phyloP scores from a whole-genome alignment of 2,888 invertebrate species.

The Agrochola lota region DNA sequence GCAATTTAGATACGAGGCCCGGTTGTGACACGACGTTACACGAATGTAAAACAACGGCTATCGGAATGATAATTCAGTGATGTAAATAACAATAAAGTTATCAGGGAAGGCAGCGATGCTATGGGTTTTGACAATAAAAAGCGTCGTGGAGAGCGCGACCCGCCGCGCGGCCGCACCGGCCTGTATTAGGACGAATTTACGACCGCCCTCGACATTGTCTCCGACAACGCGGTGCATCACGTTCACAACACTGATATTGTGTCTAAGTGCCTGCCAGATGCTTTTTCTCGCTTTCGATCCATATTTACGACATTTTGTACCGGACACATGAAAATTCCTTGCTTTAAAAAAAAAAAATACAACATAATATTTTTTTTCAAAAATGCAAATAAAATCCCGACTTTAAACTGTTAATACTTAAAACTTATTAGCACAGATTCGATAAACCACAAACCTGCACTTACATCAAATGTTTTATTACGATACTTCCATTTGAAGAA shows the following conservation, averaged over 20 bases:
- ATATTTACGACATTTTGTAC: constrained; percentile 47
- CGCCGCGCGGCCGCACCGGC: constrained; percentile 71
- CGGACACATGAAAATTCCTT: constrained; percentile 3
- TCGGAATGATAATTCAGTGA: constrained; percentile 88
- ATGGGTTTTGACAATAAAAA: constrained; percentile 90
- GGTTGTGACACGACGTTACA: constrained; percentile 85
- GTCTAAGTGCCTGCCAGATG: constrained; percentile 53
- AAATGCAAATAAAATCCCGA: neutral
- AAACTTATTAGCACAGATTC: constrained; percentile 6
- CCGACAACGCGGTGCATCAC: constrained; percentile 60
- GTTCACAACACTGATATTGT: constrained; percentile 56
- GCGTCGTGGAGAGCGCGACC: constrained; percentile 81
- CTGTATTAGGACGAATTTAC: constrained; percentile 85
- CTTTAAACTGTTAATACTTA: neutral
- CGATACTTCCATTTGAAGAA: constrained; percentile 26
- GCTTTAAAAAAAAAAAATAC: neutral
- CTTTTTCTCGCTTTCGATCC: constrained; percentile 38
- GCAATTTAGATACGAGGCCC: constrained; percentile 88
- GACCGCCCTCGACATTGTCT: constrained; percentile 73
- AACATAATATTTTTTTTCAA: neutral
- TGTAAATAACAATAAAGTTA: constrained; percentile 91
- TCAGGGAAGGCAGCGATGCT: constrained; percentile 84
- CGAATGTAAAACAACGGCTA: constrained; percentile 89
- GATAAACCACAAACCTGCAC: constrained; percentile 14
- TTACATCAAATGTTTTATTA: constrained; percentile 29